phyloP scores from a whole-genome alignment of 2,888 invertebrate genomes.

The Sphaerophoria taeniata region DNA sequence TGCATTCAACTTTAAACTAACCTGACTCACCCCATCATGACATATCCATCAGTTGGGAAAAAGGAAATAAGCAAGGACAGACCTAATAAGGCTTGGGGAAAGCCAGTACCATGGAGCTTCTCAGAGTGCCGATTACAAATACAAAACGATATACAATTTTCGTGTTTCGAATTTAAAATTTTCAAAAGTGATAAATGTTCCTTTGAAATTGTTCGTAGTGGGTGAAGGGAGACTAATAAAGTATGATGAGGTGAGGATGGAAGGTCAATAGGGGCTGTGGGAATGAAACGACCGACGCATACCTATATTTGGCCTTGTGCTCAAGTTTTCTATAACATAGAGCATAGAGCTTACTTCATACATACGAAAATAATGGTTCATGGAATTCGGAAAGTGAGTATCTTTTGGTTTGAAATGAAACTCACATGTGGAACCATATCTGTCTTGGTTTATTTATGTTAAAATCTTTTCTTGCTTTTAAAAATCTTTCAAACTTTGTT shows the following conservation, averaged over 20 bases:
- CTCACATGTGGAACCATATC: neutral
- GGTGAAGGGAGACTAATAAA: neutral
- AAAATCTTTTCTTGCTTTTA: neutral
- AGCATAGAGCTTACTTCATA: conserved; percentile 38
- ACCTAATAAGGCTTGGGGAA: conserved; percentile 51
- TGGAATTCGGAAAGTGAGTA: neutral
- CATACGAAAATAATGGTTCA: neutral
- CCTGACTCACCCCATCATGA: neutral
- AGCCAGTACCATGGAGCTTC: conserved; percentile 47
- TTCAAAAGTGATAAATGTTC: conserved; percentile 75
- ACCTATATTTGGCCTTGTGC: conserved; percentile 57
- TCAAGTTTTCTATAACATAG: conserved; percentile 50
- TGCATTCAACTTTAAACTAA: conserved; percentile 64
- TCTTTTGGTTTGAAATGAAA: conserved; percentile 2
- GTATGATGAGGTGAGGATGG: neutral
- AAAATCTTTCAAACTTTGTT: neutral
- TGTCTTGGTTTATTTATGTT: conserved; percentile 11
- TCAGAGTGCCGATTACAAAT: conserved; percentile 60
- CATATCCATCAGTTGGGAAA: neutral
- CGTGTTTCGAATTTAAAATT: conserved; percentile 76
- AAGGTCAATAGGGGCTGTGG: conserved; percentile 41
- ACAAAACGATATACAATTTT: conserved; percentile 74
- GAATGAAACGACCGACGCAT: conserved; percentile 29
- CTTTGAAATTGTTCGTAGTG: conserved; percentile 65
- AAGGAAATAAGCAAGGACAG: conserved; percentile 58